Percentiles rank a stretch among this genome's conserved stretches.
phyloP scores from a whole-genome alignment of 2,888 invertebrate genomes.

The Bursaphelenchus okinawaensis region DNA sequence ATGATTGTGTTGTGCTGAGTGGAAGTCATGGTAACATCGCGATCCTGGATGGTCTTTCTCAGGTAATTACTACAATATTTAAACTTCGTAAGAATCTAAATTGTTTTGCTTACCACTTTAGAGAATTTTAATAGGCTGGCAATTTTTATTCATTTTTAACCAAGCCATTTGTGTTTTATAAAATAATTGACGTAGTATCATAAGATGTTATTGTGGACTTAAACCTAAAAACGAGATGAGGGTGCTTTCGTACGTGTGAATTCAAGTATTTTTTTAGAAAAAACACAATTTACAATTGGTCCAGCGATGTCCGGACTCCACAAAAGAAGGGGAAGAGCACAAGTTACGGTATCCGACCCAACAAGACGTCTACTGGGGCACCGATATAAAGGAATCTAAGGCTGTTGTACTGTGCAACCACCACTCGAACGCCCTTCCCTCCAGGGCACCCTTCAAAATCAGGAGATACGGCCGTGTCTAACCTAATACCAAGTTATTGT shows the following conservation, averaged over 20 bases:
- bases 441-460: slow-evolving; percentile 13
- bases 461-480: slow-evolving; percentile 12
- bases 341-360: neutral
- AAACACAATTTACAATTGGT: neutral
- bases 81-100: neutral
- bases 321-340: neutral
- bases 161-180: no score
- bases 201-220: neutral
- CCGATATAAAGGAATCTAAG: neutral
- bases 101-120: no score
- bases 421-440: slow-evolving; percentile 6
- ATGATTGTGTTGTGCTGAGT: neutral
- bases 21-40: slow-evolving; percentile 10
- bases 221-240: no score
- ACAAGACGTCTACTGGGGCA: neutral
- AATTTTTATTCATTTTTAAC: no score
- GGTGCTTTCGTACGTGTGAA: no score
- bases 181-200: no score
- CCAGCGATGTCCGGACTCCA: neutral
- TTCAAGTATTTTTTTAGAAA: no score
- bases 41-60: neutral
- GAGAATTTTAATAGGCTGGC: no score
- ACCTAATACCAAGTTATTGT: neutral
- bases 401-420: neutral
- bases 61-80: slow-evolving; percentile 5